phyloP scores from a whole-genome alignment of 2,797 vertebrate species.

The Borostomias antarcticus region DNA sequence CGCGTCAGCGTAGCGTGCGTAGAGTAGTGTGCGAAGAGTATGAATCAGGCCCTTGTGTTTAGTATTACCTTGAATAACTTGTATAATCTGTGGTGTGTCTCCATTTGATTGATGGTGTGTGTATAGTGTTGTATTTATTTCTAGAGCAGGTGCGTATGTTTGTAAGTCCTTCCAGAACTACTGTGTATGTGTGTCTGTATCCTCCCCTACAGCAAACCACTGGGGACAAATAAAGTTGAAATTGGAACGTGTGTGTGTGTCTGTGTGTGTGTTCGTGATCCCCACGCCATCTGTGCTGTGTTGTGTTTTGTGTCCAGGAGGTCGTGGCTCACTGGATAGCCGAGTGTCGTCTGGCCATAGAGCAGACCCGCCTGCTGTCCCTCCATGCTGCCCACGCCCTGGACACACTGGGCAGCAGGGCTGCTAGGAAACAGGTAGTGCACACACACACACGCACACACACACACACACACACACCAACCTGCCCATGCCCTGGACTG shows the following conservation, averaged over 20 bases:
- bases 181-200: not conserved
- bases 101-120: no score
- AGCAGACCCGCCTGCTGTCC: slow-evolving; percentile 87
- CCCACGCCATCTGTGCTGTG: not conserved
- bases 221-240: no score
- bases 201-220: not conserved
- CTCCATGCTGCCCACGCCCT: slow-evolving; percentile 83
- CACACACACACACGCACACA: not conserved
- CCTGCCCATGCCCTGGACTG: slow-evolving; percentile 80
- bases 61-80: no score
- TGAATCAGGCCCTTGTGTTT: no score
- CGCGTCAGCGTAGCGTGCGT: no score
- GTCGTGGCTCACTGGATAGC: slow-evolving; percentile 93
- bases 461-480: not conserved
- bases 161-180: not conserved
- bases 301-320: slow-evolving; percentile 79
- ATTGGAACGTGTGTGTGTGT: no score
- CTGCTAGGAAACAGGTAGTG: slow-evolving; percentile 86
- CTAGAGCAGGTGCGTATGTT: no score
- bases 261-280: not conserved
- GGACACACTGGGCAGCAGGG: slow-evolving; percentile 77
- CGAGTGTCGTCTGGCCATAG: slow-evolving; percentile 87
- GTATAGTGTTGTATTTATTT: no score
- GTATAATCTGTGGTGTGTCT: no score
- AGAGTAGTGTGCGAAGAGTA: no score